phyloP scores from a whole-genome alignment of 2,888 invertebrate species.

The Bellardia bayeri region DNA sequence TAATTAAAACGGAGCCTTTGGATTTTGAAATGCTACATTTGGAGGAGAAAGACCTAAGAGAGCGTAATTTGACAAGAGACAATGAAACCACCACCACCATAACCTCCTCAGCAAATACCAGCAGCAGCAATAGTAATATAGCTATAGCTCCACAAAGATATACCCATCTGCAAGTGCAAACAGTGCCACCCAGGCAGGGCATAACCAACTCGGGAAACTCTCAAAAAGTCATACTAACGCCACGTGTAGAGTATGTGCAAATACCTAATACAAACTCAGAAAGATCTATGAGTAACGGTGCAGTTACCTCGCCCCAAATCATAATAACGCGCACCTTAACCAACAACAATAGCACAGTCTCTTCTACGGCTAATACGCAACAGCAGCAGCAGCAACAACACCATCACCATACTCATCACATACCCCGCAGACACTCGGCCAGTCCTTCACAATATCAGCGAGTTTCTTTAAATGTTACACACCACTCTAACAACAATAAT shows the following conservation, averaged over 20 bases:
- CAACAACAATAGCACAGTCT: constrained; percentile 55
- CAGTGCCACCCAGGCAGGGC: constrained; percentile 80
- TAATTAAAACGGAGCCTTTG: constrained; percentile 83
- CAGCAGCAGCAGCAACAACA: constrained; percentile 67
- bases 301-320: constrained; percentile 78
- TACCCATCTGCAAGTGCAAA: constrained; percentile 82
- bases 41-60: constrained; percentile 76
- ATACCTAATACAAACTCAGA: constrained; percentile 59
- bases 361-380: constrained; percentile 54
- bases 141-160: constrained; percentile 76
- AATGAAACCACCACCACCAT: constrained; percentile 65
- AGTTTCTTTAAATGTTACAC: constrained; percentile 58
- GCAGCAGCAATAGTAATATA: constrained; percentile 58
- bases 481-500: constrained; percentile 38
- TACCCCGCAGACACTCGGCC: constrained; percentile 79
- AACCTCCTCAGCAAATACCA: constrained; percentile 33
- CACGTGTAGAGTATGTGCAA: constrained; percentile 81
- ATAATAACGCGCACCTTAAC: constrained; percentile 80
- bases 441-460: constrained; percentile 81
- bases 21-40: constrained; percentile 82
- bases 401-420: constrained; percentile 72
- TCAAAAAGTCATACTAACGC: constrained; percentile 82
- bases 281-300: constrained; percentile 63
- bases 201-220: constrained; percentile 77
- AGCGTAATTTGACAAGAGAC: constrained; percentile 68